Evolutionary conservation across 2,888 invertebrate species (phyloP), one percentile per base, ranked within the genome.

Genomic region (Heterodera filipjevi): DNA sequence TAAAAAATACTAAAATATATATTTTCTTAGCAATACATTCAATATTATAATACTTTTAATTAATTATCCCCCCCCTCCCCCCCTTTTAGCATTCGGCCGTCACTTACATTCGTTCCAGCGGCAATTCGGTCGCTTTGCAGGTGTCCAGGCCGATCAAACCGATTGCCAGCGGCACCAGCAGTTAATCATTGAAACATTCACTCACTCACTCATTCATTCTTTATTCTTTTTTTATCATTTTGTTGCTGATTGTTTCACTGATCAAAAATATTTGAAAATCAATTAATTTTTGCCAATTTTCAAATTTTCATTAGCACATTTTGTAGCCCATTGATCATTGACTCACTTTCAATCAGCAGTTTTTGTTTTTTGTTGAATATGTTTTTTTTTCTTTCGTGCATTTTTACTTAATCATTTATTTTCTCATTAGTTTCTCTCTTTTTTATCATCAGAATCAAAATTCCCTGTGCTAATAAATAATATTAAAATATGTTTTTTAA

Each of bases 31-130:
- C n/a, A n/a, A n/a, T n/a, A n/a, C n/a, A n/a, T n/a, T n/a, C n/a
- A n/a, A n/a, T n/a, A n/a, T n/a, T n/a, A n/a, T n/a, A n/a, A n/a
- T n/a, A 30, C 30, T 73, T 74, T 66, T 30, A 16, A 33, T 73
- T 32, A n/a, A n/a, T n/a, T n/a, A n/a, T n/a, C n/a, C n/a, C n/a
- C n/a, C n/a, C n/a, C n/a, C n/a, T 73, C n/a, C 35, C 12, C 12
- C 30, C n/a, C 14, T 80, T 88, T 79, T 81, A 87, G 87, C 82
- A 86, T n/a, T 87, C 87, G 44, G 89, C 89, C n/a, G 89, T 89
- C 6, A 87, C 86, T 0, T 84, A 84, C 72, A 87, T 89, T n/a
- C 88, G 89, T 77, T 84, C 85, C 27, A 85, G 84, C 73, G 87
- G 87, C 1, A 84, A 86, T 59, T 81, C 85, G 33, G 84, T 89